These are phyloP conservation scores for Cossypha dichroa DNA, from an alignment of 2,797 vertebrate genomes.

Conservation along the genomic window DNA sequence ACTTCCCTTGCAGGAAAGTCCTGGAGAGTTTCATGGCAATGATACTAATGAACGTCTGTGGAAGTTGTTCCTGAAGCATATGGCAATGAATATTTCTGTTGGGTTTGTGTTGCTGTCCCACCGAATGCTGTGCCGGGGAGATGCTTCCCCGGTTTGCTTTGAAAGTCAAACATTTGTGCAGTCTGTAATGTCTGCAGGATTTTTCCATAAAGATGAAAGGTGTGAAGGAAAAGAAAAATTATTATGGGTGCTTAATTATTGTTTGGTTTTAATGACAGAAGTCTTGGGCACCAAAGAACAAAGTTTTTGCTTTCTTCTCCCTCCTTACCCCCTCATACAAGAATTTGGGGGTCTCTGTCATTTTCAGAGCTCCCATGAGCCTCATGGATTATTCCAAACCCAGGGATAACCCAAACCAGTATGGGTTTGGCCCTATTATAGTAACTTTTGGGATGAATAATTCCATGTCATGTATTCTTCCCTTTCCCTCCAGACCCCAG, in stretches of 20 bases:
- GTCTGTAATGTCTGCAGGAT: background rate
- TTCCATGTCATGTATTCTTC: background rate
- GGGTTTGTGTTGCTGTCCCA: constrained; percentile 20
- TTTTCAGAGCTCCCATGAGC: background rate
- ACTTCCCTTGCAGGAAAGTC: constrained; percentile 16
- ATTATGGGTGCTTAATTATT: background rate
- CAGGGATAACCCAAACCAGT: background rate
- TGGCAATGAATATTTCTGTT: constrained; percentile 52
- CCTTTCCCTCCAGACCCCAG: background rate
- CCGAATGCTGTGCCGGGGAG: background rate
- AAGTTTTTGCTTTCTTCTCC: background rate
- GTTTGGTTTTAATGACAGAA: background rate
- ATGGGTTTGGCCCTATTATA: background rate
- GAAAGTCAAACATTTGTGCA: background rate
- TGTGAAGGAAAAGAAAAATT: background rate
- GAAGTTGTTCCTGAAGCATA: constrained; percentile 21
- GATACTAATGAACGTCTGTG: constrained; percentile 42
- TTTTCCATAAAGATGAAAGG: background rate
- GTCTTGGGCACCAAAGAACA: background rate
- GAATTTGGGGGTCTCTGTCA: background rate
- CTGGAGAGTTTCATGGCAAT: background rate
- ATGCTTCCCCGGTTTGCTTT: background rate
- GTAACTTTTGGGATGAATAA: background rate
- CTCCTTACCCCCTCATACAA: background rate
- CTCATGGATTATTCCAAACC: background rate